Conservation (phyloP, 1,140 invertebrate genomes). For the Tetramorium alpestre region DNA sequence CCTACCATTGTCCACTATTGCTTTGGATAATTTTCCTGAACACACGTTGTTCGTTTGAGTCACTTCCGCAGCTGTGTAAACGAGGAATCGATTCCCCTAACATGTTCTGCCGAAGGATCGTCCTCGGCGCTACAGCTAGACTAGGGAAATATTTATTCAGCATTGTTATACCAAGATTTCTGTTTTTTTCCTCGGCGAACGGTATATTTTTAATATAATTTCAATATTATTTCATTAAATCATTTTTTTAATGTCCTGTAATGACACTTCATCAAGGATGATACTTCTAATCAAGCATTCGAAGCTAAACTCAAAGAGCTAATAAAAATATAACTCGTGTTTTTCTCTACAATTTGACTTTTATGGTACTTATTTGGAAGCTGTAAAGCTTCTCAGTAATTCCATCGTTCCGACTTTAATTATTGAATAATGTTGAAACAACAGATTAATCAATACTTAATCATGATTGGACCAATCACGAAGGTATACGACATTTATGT, state of each 20-base stretch:
- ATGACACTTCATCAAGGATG: not conserved
- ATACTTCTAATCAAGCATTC: not conserved
- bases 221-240: not conserved
- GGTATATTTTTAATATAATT: not conserved
- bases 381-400: not conserved
- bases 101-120: conserved; percentile 22
- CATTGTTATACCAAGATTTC: not conserved
- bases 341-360: not conserved
- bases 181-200: not conserved
- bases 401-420: conserved; percentile 10
- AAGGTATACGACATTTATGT: not conserved
- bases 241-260: not conserved
- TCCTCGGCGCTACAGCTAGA: not conserved
- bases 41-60: conserved; percentile 45
- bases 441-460: conserved; percentile 27
- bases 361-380: not conserved
- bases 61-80: conserved; percentile 59
- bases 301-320: not conserved
- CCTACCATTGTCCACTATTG: conserved; percentile 37
- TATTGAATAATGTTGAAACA: conserved; percentile 29
- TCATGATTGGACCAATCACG: conserved; percentile 4
- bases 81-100: conserved; percentile 41
- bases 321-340: not conserved
- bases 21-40: conserved; percentile 55
- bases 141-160: conserved; percentile 15